A percentile compares a stretch with the other conserved stretches of the same genome.
phyloP scores from a whole-genome alignment of 2,888 invertebrate species.

The Antheraea yamamai region DNA sequence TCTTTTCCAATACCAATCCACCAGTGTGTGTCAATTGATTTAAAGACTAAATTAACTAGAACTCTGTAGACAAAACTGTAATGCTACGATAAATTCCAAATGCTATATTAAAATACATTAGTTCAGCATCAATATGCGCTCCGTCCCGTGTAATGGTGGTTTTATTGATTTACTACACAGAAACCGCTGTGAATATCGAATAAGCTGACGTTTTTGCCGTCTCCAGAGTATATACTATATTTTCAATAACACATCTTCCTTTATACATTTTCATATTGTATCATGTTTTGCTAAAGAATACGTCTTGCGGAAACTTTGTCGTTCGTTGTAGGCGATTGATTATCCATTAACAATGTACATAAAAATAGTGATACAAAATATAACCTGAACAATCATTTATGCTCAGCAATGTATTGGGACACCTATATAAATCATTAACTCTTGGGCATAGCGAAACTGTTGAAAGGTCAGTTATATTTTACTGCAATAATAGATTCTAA shows the following conservation, averaged over 20 bases:
- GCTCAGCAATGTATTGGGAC: not conserved
- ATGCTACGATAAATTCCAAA: not conserved
- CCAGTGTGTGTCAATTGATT: not conserved
- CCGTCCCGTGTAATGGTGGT: slow-evolving; percentile 45
- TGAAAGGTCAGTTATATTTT: not conserved
- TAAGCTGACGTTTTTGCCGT: slow-evolving; percentile 46
- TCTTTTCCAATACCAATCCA: too few species aligned
- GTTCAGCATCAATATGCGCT: slow-evolving; percentile 14
- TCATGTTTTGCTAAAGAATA: not conserved
- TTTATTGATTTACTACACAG: slow-evolving; percentile 55
- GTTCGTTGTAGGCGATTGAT: not conserved
- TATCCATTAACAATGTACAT: not conserved
- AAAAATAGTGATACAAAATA: not conserved
- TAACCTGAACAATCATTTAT: not conserved
- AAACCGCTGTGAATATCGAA: slow-evolving; percentile 48
- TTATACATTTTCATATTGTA: not conserved
- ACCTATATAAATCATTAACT: too few species aligned
- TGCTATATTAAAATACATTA: slow-evolving; percentile 11
- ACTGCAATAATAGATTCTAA: too few species aligned
- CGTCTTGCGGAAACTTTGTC: not conserved
- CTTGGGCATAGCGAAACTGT: not conserved
- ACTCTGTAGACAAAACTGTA: not conserved
- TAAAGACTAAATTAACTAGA: not conserved
- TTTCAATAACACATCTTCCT: not conserved
- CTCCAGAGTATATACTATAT: slow-evolving; percentile 25